Conservation (phyloP, 2,797 vertebrate genomes). For the Sebastes steindachneri region DNA sequence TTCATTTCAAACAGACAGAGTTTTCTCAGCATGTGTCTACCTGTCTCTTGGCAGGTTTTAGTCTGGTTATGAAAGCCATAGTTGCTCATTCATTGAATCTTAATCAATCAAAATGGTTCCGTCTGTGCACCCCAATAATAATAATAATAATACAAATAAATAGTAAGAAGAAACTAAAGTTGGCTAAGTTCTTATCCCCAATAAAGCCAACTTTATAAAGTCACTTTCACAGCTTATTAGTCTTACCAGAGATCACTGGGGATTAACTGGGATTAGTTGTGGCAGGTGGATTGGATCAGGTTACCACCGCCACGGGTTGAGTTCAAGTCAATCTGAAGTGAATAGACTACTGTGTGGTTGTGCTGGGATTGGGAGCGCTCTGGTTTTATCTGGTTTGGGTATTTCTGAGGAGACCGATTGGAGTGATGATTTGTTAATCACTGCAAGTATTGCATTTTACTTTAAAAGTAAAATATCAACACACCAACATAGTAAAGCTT, state of each 20-base stretch:
- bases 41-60: not conserved
- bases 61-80: not conserved
- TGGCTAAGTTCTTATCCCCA: not conserved
- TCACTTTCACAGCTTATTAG: not conserved
- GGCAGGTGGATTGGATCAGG: conserved; percentile 8
- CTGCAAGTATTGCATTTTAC: not conserved
- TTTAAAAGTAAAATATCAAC: not conserved
- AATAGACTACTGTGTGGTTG: not conserved
- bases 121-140: not conserved
- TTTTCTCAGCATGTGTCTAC: not conserved
- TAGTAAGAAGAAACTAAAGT: not conserved
- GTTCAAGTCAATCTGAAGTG: not conserved
- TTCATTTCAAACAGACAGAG: not conserved
- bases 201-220: not conserved
- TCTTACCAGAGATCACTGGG: not conserved
- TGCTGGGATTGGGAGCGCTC: not conserved
- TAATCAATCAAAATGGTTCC: not conserved
- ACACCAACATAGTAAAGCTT: not conserved
- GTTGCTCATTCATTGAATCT: not conserved
- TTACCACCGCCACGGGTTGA: not conserved
- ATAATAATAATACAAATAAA: not conserved
- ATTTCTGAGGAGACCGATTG: not conserved
- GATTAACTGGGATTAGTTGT: conserved; percentile 13
- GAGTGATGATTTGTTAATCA: too few relatives aligned
- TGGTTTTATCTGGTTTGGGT: not conserved